Conservation (phyloP, 2,113 vertebrate genomes). For the Ceratotherium simum region DNA sequence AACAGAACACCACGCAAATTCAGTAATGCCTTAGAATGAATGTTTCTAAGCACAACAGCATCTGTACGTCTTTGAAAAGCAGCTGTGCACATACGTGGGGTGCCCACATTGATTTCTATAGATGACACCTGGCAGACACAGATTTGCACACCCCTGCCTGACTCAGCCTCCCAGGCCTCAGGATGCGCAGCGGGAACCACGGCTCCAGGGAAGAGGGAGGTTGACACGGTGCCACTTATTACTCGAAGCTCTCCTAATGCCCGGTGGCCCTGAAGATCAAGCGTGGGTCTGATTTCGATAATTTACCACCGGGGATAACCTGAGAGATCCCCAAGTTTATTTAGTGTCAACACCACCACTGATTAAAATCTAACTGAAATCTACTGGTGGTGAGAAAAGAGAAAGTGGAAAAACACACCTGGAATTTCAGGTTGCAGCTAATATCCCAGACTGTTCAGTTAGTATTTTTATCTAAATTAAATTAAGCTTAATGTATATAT, state of each 20-base stretch:
- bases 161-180: background rate
- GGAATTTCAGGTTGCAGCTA: background rate
- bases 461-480: background rate
- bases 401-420: background rate
- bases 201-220: background rate
- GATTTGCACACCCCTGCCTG: background rate
- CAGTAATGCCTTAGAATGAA: background rate
- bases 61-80: background rate
- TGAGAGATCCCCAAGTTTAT: background rate
- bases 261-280: background rate
- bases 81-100: background rate
- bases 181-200: background rate
- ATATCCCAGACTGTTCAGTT: background rate
- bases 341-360: background rate
- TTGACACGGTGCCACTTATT: background rate
- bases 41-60: constrained; percentile 10
- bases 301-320: background rate
- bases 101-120: background rate
- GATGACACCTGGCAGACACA: background rate
- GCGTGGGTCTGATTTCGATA: background rate
- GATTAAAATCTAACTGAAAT: constrained; percentile 17
- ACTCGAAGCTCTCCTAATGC: background rate
- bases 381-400: background rate
- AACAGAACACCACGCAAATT: background rate
- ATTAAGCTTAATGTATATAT: background rate